Percentiles rank a stretch among this genome's conserved stretches.
Evolutionary conservation across 2,888 invertebrate genomes (phyloP).

Genomic region (Azorinus chamasolen): DNA sequence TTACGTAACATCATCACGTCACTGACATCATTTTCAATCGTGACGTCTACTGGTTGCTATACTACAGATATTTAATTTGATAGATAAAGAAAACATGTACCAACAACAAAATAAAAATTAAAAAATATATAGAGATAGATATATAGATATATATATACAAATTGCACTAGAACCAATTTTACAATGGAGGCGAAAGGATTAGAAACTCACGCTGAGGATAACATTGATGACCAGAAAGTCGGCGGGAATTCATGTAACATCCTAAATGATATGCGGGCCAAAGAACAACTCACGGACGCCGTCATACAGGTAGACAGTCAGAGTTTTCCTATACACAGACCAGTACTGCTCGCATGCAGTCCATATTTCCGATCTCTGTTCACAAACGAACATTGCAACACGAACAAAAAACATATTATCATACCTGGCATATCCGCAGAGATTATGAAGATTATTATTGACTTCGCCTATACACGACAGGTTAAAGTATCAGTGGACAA

Average conservation of each 20-base stretch:
- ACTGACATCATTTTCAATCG: no score
- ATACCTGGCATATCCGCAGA: constrained; percentile 89
- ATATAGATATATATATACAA: no score
- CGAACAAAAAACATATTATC: constrained; percentile 71
- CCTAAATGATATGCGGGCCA: constrained; percentile 93
- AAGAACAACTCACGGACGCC: constrained; percentile 95
- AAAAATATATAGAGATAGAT: no score
- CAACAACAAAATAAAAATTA: no score
- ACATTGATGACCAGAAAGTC: constrained; percentile 89
- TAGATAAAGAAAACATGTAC: no score
- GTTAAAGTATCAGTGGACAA: constrained; percentile 92
- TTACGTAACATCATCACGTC: no score
- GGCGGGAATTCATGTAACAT: constrained; percentile 94
- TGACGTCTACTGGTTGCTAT: no score
- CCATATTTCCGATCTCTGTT: constrained; percentile 96
- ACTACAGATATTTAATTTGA: no score
- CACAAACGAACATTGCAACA: constrained; percentile 90
- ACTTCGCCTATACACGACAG: constrained; percentile 94
- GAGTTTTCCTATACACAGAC: constrained; percentile 93
- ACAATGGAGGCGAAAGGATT: neutral
- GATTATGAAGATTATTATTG: constrained; percentile 92
- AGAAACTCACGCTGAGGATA: neutral
- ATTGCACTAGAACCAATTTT: no score
- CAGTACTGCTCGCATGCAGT: constrained; percentile 91
- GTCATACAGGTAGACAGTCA: constrained; percentile 93